Evolutionary conservation across 2,888 invertebrate genomes (phyloP).

Genomic region (Physocephala rufipes): DNA sequence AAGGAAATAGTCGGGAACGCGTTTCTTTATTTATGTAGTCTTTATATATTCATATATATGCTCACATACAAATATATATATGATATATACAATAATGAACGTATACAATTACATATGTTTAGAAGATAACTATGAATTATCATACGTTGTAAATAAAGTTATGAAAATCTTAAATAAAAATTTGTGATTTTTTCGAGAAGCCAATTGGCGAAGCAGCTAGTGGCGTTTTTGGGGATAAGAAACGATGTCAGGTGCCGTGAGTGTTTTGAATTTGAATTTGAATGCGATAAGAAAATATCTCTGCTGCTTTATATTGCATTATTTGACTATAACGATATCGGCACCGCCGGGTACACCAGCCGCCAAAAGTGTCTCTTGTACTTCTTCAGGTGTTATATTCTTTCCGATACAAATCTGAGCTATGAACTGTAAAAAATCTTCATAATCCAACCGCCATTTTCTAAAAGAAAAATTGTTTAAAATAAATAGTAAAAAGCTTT

Average conservation of each 20-base stretch:
- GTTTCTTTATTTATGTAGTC: slow-evolving; percentile 19
- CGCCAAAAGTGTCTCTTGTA: slow-evolving; percentile 47
- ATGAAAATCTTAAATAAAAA: slow-evolving; percentile 26
- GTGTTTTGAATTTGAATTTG: no score
- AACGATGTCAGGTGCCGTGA: no score
- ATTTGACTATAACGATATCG: slow-evolving; percentile 37
- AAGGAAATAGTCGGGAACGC: slow-evolving; percentile 4
- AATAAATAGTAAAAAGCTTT: slow-evolving; percentile 1
- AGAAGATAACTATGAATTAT: slow-evolving; percentile 31
- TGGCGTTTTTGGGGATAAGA: no score
- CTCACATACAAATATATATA: no score
- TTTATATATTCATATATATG: no score
- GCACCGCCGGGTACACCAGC: slow-evolving; percentile 48
- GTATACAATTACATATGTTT: slow-evolving; percentile 30
- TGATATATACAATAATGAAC: slow-evolving; percentile 29
- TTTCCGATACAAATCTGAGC: slow-evolving; percentile 46
- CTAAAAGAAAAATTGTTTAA: slow-evolving; percentile 39
- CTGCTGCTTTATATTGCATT: neutral
- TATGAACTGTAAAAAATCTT: slow-evolving; percentile 50
- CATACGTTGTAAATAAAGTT: slow-evolving; percentile 35
- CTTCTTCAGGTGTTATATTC: slow-evolving; percentile 42
- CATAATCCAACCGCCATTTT: slow-evolving; percentile 52
- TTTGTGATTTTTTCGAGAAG: slow-evolving; percentile 26
- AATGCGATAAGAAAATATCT: slow-evolving; percentile 29
- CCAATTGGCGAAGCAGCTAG: no score